These are phyloP conservation scores for Haplochromis burtoni DNA, from an alignment of 2,113 vertebrate species.

Conservation along the genomic window DNA sequence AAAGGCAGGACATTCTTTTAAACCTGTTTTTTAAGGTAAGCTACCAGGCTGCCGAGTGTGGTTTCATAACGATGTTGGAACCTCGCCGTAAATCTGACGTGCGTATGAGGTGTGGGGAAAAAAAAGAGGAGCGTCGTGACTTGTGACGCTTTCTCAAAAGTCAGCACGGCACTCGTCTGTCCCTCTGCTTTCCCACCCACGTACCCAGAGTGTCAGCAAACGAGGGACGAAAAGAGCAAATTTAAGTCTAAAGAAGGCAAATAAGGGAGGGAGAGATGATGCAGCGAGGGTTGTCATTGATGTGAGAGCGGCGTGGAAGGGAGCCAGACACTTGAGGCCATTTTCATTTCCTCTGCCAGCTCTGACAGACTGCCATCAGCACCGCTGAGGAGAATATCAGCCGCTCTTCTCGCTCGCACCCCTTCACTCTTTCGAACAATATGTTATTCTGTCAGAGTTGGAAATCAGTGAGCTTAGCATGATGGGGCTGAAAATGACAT, in stretches of 20 bases:
- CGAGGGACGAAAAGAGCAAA: slow-evolving; percentile 4
- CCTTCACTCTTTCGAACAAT: slow-evolving; percentile 61
- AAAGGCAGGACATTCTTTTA: background rate
- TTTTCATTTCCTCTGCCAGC: slow-evolving; percentile 64
- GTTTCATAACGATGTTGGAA: background rate
- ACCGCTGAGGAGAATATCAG: slow-evolving; percentile 48
- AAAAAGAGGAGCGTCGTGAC: background rate
- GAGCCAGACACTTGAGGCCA: slow-evolving; percentile 68
- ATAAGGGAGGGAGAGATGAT: slow-evolving; percentile 29
- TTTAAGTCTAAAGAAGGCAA: slow-evolving; percentile 21
- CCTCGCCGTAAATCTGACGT: background rate
- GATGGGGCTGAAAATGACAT: slow-evolving; percentile 55
- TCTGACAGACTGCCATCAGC: slow-evolving; percentile 63
- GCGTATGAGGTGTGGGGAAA: background rate
- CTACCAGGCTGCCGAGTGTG: background rate
- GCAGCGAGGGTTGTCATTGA: slow-evolving; percentile 52
- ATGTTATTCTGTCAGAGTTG: slow-evolving; percentile 60
- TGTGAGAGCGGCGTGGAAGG: slow-evolving; percentile 51
- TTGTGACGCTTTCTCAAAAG: background rate
- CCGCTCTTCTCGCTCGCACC: slow-evolving; percentile 12
- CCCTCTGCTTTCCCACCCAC: background rate
- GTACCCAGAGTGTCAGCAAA: background rate
- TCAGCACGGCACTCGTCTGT: background rate
- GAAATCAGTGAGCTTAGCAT: slow-evolving; percentile 48
- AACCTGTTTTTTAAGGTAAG: background rate